Conservation (phyloP, 1,140 invertebrate species). For the Microplitis demolitor region DNA sequence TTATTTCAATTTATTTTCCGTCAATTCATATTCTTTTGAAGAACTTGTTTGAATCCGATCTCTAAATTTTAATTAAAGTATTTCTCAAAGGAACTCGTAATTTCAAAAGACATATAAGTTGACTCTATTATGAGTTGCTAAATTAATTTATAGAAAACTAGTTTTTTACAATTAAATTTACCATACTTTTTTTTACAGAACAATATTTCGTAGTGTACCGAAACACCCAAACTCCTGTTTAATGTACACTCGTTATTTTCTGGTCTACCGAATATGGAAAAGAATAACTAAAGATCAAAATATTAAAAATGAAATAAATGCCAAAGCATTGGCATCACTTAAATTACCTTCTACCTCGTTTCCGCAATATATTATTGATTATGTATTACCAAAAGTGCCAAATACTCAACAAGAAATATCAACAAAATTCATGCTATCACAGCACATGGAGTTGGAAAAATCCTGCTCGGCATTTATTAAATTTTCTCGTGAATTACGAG, state of each 20-base stretch:
- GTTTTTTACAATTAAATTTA: not conserved
- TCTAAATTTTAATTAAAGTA: too few species aligned
- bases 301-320: slow-evolving; percentile 47
- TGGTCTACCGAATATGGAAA: slow-evolving; percentile 55
- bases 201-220: slow-evolving; percentile 48
- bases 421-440: slow-evolving; percentile 47
- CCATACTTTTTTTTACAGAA: slow-evolving; percentile 39
- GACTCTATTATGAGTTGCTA: too few species aligned
- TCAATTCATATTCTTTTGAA: too few species aligned
- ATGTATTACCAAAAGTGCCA: slow-evolving; percentile 52
- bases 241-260: slow-evolving; percentile 54
- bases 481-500: slow-evolving; percentile 38
- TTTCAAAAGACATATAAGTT: too few species aligned
- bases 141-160: too few species aligned
- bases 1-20: too few species aligned
- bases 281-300: slow-evolving; percentile 46
- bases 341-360: slow-evolving; percentile 38
- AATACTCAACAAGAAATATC: slow-evolving; percentile 40
- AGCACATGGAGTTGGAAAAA: slow-evolving; percentile 50
- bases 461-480: slow-evolving; percentile 51
- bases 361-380: slow-evolving; percentile 37
- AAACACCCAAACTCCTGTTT: slow-evolving; percentile 42
- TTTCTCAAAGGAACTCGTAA: too few species aligned
- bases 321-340: slow-evolving; percentile 45
- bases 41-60: too few species aligned